Evolutionary conservation across 1,140 invertebrate species (phyloP).

Genomic region (Prorops nasuta): DNA sequence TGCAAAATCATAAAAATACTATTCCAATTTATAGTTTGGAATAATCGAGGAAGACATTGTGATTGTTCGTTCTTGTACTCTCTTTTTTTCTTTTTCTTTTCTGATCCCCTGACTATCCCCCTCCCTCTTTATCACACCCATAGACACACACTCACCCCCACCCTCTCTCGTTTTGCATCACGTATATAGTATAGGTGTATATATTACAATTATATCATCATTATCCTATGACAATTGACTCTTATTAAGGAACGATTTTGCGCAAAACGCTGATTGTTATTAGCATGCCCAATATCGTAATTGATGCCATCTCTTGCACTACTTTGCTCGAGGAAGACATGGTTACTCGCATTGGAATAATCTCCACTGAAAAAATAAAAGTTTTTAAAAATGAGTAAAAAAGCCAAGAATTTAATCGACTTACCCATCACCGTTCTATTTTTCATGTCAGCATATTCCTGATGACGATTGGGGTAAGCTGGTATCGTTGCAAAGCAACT

Average conservation of each 20-base stretch:
- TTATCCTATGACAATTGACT: conserved; percentile 53
- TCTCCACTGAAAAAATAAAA: conserved; percentile 39
- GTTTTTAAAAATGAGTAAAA: not conserved
- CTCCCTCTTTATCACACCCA: conserved; percentile 5
- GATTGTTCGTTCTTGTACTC: conserved; percentile 34
- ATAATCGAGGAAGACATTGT: conserved; percentile 38
- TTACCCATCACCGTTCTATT: conserved; percentile 66
- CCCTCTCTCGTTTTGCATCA: not conserved
- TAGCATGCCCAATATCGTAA: conserved; percentile 36
- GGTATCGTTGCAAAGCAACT: conserved; percentile 74
- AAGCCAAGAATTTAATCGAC: not conserved
- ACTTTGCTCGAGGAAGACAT: conserved; percentile 38
- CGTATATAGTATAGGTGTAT: not conserved
- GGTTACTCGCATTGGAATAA: conserved; percentile 34
- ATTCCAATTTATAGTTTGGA: conserved; percentile 32
- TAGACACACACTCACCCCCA: conserved; percentile 21
- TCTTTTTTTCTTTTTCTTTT: conserved; percentile 5
- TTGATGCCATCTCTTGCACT: conserved; percentile 33
- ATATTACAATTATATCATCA: conserved; percentile 35
- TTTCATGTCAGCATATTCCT: conserved; percentile 66
- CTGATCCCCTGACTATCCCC: conserved; percentile 1
- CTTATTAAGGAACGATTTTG: conserved; percentile 49
- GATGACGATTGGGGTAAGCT: conserved; percentile 60
- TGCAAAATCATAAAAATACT: conserved; percentile 33
- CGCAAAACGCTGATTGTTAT: too few relatives aligned